These are phyloP conservation scores for Magallana angulata DNA, from an alignment of 1,140 invertebrate genomes.

Conservation along the genomic window DNA sequence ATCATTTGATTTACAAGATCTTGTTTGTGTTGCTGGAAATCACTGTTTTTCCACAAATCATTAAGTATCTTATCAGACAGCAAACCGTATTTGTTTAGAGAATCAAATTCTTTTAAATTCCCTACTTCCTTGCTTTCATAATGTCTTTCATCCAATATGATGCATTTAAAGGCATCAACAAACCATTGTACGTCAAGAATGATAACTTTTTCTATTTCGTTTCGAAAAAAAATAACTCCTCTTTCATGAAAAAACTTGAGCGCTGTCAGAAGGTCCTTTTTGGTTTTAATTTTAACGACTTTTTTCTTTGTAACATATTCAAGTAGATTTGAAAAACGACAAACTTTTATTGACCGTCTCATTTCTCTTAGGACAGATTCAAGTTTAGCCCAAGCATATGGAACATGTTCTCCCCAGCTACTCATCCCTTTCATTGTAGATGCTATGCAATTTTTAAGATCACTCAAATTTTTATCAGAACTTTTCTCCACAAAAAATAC, in stretches of 20 bases:
- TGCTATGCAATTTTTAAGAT: neutral
- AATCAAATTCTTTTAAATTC: neutral
- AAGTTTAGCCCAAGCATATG: neutral
- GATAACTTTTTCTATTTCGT: constrained; percentile 10
- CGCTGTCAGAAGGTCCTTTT: neutral
- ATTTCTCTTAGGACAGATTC: neutral
- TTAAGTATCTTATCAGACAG: neutral
- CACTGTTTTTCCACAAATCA: neutral
- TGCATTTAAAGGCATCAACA: neutral
- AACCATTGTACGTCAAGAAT: constrained; percentile 8
- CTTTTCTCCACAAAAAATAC: neutral
- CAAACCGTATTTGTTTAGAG: neutral
- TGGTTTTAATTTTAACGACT: neutral
- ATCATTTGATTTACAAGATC: neutral
- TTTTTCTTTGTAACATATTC: too few relatives aligned
- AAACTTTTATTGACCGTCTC: neutral
- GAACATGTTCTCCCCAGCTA: neutral
- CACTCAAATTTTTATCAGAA: neutral
- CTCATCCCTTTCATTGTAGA: neutral
- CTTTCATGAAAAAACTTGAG: neutral
- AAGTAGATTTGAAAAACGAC: neutral
- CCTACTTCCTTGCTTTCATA: neutral
- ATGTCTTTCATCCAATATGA: constrained; percentile 1
- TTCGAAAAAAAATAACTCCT: constrained; percentile 1
- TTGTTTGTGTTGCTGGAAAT: neutral